These are phyloP conservation scores for Drosophila arizonae DNA, from an alignment of 1,140 invertebrate genomes.

Conservation along the genomic window DNA sequence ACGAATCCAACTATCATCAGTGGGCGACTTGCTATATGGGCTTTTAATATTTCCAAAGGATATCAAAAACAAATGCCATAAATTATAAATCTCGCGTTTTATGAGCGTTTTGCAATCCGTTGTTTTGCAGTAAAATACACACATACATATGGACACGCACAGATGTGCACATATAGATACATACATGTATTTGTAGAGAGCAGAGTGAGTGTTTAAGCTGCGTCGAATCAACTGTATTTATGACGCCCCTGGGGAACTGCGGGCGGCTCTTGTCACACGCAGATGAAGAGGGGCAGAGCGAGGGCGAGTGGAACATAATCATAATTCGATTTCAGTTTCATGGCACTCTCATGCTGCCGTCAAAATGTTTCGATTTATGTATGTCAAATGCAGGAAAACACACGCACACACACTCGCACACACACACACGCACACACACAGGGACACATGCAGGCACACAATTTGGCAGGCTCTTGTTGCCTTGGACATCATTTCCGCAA, in stretches of 20 bases:
- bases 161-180: neutral
- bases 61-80: slow-evolving; percentile 10
- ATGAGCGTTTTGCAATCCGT: slow-evolving; percentile 25
- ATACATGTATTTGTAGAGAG: neutral
- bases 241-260: slow-evolving; percentile 19
- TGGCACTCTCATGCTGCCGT: slow-evolving; percentile 22
- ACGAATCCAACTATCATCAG: too few relatives aligned
- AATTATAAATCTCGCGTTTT: slow-evolving; percentile 31
- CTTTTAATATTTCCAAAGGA: neutral
- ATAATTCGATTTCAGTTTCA: slow-evolving; percentile 41
- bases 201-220: slow-evolving; percentile 6
- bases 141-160: neutral
- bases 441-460: neutral
- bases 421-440: neutral
- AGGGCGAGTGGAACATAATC: slow-evolving; percentile 14
- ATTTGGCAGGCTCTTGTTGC: slow-evolving; percentile 15
- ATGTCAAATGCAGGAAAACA: neutral
- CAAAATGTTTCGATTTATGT: slow-evolving; percentile 35
- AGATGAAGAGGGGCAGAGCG: neutral
- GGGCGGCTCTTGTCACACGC: neutral
- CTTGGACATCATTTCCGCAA: slow-evolving; percentile 5
- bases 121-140: slow-evolving; percentile 24
- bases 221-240: slow-evolving; percentile 33
- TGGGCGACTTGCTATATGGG: neutral
- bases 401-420: too few relatives aligned